A percentile compares a stretch with the other conserved stretches of the same genome.
phyloP scores from a whole-genome alignment of 1,140 invertebrate genomes.

The Teleogryllus occipitalis region DNA sequence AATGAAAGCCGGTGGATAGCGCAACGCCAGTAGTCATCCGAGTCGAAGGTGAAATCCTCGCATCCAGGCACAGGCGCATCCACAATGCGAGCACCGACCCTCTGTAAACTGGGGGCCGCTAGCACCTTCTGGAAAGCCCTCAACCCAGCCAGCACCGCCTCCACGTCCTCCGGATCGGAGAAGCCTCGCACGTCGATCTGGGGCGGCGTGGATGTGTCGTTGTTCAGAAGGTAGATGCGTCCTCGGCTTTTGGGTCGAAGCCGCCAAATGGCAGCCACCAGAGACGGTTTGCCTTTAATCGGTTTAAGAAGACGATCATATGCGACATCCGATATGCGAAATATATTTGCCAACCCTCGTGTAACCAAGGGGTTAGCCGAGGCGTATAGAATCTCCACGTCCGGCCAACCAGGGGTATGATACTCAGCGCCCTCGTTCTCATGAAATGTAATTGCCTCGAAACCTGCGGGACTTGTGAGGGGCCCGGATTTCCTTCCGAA shows the following conservation, averaged over 20 bases:
- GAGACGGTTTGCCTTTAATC: constrained; percentile 44
- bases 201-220: constrained; percentile 66
- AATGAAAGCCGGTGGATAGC: constrained; percentile 26
- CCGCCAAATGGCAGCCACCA: constrained; percentile 59
- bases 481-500: constrained; percentile 48
- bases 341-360: constrained; percentile 41
- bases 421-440: constrained; percentile 54
- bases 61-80: constrained; percentile 6
- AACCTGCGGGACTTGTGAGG: constrained; percentile 68
- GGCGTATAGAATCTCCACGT: constrained; percentile 64
- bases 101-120: constrained; percentile 49
- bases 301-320: constrained; percentile 42
- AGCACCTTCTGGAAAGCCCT: constrained; percentile 51
- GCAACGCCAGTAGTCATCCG: constrained; percentile 39
- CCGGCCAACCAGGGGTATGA: constrained; percentile 47
- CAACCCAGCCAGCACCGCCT: constrained; percentile 43
- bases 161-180: constrained; percentile 35
- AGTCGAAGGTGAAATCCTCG: constrained; percentile 24
- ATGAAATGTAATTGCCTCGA: constrained; percentile 68
- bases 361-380: constrained; percentile 45
- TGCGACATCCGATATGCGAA: constrained; percentile 46
- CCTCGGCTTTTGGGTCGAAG: constrained; percentile 67
- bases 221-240: constrained; percentile 53
- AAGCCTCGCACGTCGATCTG: constrained; percentile 55
- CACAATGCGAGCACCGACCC: constrained; percentile 29